A percentile compares a stretch with the other conserved stretches of the same genome.
Conservation (phyloP, 92 coral and sea anemone genomes). For the Siderastrea radians region DNA sequence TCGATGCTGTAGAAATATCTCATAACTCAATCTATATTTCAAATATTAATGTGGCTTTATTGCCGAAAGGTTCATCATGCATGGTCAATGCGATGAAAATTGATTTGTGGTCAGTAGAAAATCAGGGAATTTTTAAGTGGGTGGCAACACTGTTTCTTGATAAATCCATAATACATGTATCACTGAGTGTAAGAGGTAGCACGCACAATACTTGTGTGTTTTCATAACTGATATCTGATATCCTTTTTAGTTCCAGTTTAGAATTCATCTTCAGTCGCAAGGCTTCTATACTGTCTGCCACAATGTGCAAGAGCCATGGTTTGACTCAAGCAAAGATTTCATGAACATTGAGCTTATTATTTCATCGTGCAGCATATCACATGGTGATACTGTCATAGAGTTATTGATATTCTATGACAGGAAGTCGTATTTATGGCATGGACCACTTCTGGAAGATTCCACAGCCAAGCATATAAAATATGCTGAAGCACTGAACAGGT, state of each 20-base stretch:
- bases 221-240: not conserved
- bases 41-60: no score
- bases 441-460: constrained; percentile 39
- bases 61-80: no score
- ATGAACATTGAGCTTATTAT: constrained; percentile 17
- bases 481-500: constrained; percentile 58
- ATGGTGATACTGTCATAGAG: constrained; percentile 31
- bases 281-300: constrained; percentile 59
- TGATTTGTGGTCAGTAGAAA: no score
- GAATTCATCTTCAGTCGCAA: constrained; percentile 8
- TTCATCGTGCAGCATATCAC: constrained; percentile 24
- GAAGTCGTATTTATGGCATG: constrained; percentile 73
- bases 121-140: no score
- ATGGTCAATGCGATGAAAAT: no score
- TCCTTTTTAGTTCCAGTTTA: constrained; percentile 27
- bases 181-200: no score
- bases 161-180: no score
- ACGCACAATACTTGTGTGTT: not conserved
- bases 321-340: constrained; percentile 43
- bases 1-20: no score
- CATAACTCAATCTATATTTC: no score
- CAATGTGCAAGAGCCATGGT: constrained; percentile 69
- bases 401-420: constrained; percentile 71
- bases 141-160: no score
- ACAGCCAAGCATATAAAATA: constrained; percentile 7